Evolutionary conservation across 2,113 vertebrate genomes (phyloP).

Genomic region (Myrmecobius fasciatus): DNA sequence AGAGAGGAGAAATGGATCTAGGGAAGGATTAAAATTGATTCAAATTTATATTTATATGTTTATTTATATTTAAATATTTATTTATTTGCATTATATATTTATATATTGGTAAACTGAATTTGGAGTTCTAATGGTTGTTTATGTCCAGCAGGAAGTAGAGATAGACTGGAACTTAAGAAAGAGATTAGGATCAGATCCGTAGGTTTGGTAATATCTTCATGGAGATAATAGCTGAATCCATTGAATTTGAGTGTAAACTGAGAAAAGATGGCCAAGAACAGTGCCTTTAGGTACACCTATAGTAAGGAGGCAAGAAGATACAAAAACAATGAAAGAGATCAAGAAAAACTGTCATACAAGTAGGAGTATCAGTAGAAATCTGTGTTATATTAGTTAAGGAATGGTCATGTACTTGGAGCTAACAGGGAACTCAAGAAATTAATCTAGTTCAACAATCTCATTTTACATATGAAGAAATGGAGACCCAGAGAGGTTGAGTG

Average conservation of each 20-base stretch:
- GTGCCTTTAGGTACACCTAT: not conserved
- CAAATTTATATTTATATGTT: not conserved
- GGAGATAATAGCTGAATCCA: not conserved
- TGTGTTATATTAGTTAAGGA: not conserved
- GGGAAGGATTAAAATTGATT: not conserved
- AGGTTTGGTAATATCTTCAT: not conserved
- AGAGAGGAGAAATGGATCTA: not conserved
- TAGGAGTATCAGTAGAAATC: not conserved
- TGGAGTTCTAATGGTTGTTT: not conserved
- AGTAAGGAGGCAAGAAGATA: not conserved
- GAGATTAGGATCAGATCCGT: not conserved
- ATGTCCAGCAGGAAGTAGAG: not conserved
- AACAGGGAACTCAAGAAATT: not conserved
- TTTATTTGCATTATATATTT: not conserved
- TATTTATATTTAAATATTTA: not conserved
- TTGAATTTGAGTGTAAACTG: not conserved
- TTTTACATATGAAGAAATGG: not conserved
- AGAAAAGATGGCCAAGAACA: not conserved
- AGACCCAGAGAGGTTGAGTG: not conserved
- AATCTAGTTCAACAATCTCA: not conserved
- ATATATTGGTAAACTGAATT: not conserved
- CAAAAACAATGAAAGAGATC: not conserved
- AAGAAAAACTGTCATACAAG: not conserved
- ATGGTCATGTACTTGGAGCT: not conserved
- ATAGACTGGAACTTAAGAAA: not conserved